Evolutionary conservation across 2,888 invertebrate genomes (phyloP), one percentile per base, ranked within the genome.

Genomic region (Apomyelois bistriatella): DNA sequence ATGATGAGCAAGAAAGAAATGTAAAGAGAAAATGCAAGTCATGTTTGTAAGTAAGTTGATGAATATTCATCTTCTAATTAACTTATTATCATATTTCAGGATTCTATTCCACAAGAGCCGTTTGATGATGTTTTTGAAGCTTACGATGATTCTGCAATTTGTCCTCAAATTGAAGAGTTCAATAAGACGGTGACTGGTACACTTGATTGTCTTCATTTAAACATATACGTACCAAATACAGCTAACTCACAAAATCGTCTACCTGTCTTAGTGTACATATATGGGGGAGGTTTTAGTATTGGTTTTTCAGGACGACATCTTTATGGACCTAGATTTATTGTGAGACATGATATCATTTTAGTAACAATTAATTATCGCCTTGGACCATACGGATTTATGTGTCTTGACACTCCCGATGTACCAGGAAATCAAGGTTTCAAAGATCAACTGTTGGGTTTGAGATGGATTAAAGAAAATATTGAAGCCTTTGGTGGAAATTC

Each of bases 401-500:
- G 82, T 47, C 62, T 82, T 0, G 72, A 73, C 48, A 68, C 56
- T n/a, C 68, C 74, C 7, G 65, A 70, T 38, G 64, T 74, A 5
- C 72, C 80, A 1, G 82, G 82, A n/a, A 83, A 83, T 47, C 76
- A 79, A 59, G 83, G 83, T 0, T 60, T 83, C 0, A 82, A 80
- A 65, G 83, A 83, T 51, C 83, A 83, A 60, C 40, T 65, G 0
- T 40, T 71, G 8, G 82, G 75, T 40, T 55, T 83, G 1, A 68
- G 65, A 56, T 84, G 83, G 83, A 62, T 84, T 0, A 73, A 70
- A 51, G 53, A 72, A 1, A 75, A 81, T 47, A 82, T 83, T 15
- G 65, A 60, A 57, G 70, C 75, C 0, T 84, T 83, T 54, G 79
- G 79, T 48, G 83, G 83, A 10, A 74, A 83, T 56, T 53, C 62